Conservation (phyloP, 2,113 vertebrate species). For the Hydrolagus affinis region DNA sequence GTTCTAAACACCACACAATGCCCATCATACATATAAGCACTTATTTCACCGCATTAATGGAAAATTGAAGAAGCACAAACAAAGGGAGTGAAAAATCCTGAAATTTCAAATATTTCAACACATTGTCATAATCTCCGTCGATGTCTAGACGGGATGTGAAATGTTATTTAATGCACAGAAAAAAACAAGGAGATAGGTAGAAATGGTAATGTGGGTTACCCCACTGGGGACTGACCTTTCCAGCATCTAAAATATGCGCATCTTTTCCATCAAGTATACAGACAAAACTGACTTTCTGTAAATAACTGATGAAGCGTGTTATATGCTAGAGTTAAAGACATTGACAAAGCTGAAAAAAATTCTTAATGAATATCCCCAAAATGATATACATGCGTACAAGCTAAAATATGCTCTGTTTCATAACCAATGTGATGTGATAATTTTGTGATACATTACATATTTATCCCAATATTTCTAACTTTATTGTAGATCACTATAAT, state of each 20-base stretch:
- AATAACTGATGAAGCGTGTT: neutral
- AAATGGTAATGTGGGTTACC: neutral
- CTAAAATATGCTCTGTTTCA: too few relatives aligned
- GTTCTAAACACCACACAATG: neutral
- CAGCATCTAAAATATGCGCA: neutral
- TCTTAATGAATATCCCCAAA: neutral
- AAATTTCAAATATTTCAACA: neutral
- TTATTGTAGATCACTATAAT: too few relatives aligned
- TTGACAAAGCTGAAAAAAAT: neutral
- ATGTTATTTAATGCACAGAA: slow-evolving; percentile 4
- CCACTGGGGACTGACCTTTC: neutral
- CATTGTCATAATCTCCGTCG: neutral
- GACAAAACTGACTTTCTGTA: neutral
- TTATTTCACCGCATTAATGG: neutral
- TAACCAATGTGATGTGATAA: too few relatives aligned
- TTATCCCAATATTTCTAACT: too few relatives aligned
- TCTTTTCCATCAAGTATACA: neutral
- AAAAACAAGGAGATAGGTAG: neutral
- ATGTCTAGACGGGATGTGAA: neutral
- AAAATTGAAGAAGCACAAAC: neutral
- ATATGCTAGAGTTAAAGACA: neutral
- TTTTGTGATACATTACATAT: too few relatives aligned
- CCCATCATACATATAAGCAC: neutral
- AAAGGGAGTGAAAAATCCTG: neutral
- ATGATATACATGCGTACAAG: too few relatives aligned